Base-by-base conservation (phyloP, 2,113 vertebrate species). In the Cynopterus brachyotis region DNA sequence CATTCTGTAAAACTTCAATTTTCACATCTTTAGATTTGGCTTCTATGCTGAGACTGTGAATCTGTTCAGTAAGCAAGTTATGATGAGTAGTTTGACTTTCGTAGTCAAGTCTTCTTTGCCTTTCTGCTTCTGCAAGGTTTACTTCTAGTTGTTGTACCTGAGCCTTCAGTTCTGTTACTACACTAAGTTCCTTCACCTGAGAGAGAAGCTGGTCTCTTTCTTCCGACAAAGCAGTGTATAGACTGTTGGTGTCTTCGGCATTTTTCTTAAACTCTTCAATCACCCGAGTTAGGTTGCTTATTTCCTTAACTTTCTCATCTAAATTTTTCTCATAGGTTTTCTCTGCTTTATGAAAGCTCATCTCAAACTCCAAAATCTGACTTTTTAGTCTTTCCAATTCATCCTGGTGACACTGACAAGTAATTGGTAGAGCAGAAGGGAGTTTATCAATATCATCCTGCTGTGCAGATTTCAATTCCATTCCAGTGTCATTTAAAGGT, bases 21-120 rank as follows among this genome's bases (percentile, higher is more conserved):
- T 99, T 99, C 79, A 99, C 90, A 82, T 99, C 99, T 89, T 99
- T 99, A 40, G 98, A 98, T 83, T 97, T 97, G 72, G 98, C 98
- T 83, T 99, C 99, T 92, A 98, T 91, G 86, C 94, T 98, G 84
- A 99, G 98, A 97, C 99, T 99, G 28, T 99, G 98, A 24, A 99
- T 98, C 98, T 99, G 99, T 81, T 99, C 99, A 90, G 98, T 98
- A 50, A 99, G 97, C 87, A 99, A 98, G 67, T 97, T 94, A 32
- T 98, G 97, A 79, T 98, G 98, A 47, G 97, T 35, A 0, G 69
- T 90, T 8, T 98, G 98, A 73, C 96, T 98, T 94, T 99, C 98
- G 78, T 91, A 97, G 50, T 97, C 97, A 35, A 98, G 97, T 79
- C 95, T 97, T 47, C 97, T 98, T 94, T 98, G 98, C 67, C 98